Evolutionary conservation across 2,888 invertebrate species (phyloP).

Genomic region (Palloptera scutellata): DNA sequence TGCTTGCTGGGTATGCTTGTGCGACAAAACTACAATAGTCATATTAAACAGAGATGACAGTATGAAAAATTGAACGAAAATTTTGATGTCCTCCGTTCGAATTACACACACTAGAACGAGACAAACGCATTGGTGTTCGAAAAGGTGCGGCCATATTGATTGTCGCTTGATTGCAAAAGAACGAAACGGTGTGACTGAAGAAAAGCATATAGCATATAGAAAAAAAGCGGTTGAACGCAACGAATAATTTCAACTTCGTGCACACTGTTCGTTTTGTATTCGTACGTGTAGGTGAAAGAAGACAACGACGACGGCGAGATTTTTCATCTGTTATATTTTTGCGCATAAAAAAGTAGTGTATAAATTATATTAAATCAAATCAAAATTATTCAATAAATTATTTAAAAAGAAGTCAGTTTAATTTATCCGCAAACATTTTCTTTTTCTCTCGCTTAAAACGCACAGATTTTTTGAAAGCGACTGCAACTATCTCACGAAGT

Average conservation of each 20-base stretch:
- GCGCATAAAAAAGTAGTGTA: conserved; percentile 37
- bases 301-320: conserved; percentile 25
- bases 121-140: background rate
- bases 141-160: conserved; percentile 84
- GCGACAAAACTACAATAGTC: background rate
- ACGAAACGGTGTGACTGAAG: conserved; percentile 10
- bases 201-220: conserved; percentile 14
- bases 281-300: conserved; percentile 30
- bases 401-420: too few species aligned
- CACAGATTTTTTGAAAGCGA: conserved; percentile 34
- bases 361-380: conserved; percentile 27
- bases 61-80: background rate
- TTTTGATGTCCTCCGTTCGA: background rate
- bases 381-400: conserved; percentile 17
- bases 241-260: conserved; percentile 13
- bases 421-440: conserved; percentile 12
- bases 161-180: conserved; percentile 47
- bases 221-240: conserved; percentile 24
- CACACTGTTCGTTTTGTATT: conserved; percentile 31
- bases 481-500: conserved; percentile 20
- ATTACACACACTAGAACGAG: background rate
- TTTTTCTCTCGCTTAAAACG: conserved; percentile 32
- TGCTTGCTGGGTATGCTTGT: too few species aligned
- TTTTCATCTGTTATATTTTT: conserved; percentile 29
- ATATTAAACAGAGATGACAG: background rate